These are phyloP conservation scores for Prunella fulvescens DNA, from an alignment of 2,113 vertebrate genomes.

Conservation along the genomic window DNA sequence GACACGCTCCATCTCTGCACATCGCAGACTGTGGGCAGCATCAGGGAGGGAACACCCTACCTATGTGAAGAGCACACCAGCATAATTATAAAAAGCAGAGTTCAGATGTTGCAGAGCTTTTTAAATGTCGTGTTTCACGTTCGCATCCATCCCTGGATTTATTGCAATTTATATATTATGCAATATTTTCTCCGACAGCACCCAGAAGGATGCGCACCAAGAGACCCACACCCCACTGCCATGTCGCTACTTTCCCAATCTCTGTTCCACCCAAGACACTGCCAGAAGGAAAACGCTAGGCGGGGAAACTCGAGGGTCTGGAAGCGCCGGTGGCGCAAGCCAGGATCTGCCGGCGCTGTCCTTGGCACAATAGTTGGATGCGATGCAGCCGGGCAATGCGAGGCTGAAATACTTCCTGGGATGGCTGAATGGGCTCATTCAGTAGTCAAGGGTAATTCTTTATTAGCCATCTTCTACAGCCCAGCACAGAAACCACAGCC, in stretches of 20 bases:
- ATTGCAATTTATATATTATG: not conserved
- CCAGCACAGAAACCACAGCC: not conserved
- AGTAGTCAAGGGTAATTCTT: not conserved
- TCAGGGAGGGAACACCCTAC: not conserved
- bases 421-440: conserved; percentile 28
- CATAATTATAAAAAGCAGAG: not conserved
- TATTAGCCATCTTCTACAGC: not conserved
- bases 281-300: not conserved
- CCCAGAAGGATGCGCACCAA: not conserved
- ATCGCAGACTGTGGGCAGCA: not conserved
- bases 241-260: not conserved
- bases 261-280: not conserved
- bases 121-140: not conserved
- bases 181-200: not conserved
- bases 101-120: not conserved
- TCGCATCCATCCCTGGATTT: not conserved
- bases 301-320: not conserved
- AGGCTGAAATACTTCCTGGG: conserved; percentile 39
- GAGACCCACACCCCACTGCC: not conserved
- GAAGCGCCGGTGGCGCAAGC: not conserved
- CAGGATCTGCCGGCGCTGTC: not conserved
- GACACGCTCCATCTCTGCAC: not conserved
- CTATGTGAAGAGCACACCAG: not conserved
- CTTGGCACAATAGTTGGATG: conserved; percentile 11
- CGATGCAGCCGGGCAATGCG: not conserved